phyloP scores from a whole-genome alignment of 1,140 invertebrate genomes.

The Condylostylus longicornis region DNA sequence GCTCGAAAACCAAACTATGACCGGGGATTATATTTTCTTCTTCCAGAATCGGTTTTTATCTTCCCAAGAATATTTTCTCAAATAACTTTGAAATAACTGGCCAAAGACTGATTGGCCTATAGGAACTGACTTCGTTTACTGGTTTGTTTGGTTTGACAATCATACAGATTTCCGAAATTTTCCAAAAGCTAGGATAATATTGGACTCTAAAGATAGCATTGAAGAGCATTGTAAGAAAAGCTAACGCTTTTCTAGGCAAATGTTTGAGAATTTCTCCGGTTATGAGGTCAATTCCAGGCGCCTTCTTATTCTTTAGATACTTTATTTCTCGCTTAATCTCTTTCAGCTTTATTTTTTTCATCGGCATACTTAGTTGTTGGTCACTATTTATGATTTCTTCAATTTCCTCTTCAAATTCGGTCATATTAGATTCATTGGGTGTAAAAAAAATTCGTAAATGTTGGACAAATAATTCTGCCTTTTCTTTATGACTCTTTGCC shows the following conservation, averaged over 20 bases:
- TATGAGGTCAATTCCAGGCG: constrained; percentile 11
- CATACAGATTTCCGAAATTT: constrained; percentile 22
- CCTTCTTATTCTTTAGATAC: constrained; percentile 10
- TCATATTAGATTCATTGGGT: constrained; percentile 2
- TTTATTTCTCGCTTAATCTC: constrained; percentile 10
- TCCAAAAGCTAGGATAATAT: constrained; percentile 20
- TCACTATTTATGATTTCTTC: constrained; percentile 1
- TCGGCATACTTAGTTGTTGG: constrained; percentile 5
- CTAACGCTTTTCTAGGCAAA: constrained; percentile 8
- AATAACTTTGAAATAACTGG: constrained; percentile 21
- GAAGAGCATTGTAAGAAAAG: constrained; percentile 6
- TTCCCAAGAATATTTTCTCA: constrained; percentile 19
- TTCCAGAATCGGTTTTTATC: constrained; percentile 12
- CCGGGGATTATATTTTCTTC: constrained; percentile 12
- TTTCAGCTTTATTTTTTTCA: constrained; percentile 1
- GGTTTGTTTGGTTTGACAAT: constrained; percentile 22
- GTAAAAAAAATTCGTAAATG: constrained; percentile 6
- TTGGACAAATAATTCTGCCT: constrained; percentile 8
- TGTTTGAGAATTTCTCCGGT: constrained; percentile 5
- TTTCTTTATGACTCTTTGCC: constrained; percentile 5
- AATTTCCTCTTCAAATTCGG: constrained; percentile 1
- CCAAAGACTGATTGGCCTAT: constrained; percentile 24
- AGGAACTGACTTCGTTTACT: constrained; percentile 12
- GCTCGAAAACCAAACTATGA: constrained; percentile 24
- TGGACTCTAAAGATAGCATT: constrained; percentile 10